Conservation (phyloP, 2,888 invertebrate species). For the Lucinisca nassula region DNA sequence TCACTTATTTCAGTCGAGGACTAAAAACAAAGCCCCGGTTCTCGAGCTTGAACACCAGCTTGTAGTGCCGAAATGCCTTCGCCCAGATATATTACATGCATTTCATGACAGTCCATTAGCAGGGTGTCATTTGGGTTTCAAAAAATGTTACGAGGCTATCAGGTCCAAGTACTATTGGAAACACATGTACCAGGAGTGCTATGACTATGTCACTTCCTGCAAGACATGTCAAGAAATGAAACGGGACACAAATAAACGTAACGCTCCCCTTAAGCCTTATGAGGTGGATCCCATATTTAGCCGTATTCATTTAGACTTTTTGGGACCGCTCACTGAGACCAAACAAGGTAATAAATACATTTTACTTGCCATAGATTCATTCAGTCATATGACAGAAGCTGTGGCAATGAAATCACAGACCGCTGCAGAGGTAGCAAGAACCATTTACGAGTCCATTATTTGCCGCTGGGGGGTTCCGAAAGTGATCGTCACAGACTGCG, state of each 20-base stretch:
- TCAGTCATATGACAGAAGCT: slow-evolving; percentile 19
- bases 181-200: neutral
- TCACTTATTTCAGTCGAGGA: neutral
- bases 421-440: neutral
- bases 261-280: slow-evolving; percentile 1
- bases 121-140: neutral
- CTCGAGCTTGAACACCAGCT: neutral
- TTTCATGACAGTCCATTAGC: neutral
- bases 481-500: neutral
- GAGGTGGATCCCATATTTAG: neutral
- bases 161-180: neutral
- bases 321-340: neutral
- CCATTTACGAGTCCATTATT: slow-evolving; percentile 9
- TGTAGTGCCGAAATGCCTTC: neutral
- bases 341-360: slow-evolving; percentile 3
- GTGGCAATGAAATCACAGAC: slow-evolving; percentile 14
- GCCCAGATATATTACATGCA: neutral
- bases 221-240: slow-evolving; percentile 8
- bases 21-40: neutral
- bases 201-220: slow-evolving; percentile 14
- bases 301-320: neutral
- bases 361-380: neutral
- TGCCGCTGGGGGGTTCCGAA: neutral
- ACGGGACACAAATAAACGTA: neutral
- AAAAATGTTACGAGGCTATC: neutral